A percentile compares a stretch with the other conserved stretches of the same genome.
Evolutionary conservation across 2,888 invertebrate species (phyloP).

Genomic region (Teleogryllus oceanicus): DNA sequence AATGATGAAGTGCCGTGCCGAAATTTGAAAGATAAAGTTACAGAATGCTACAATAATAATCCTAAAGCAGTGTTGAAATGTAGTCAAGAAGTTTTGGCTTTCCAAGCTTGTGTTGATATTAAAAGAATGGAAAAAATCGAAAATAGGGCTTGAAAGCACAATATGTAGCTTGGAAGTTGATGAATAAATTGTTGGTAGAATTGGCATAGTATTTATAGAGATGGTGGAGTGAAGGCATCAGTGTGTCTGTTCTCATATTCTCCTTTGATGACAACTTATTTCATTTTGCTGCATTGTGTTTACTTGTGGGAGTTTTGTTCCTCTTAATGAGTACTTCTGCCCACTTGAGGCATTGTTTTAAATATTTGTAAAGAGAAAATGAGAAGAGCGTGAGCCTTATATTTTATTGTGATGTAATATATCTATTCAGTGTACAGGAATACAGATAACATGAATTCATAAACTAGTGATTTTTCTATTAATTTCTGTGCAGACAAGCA

Average conservation of each 20-base stretch:
- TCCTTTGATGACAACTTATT: neutral
- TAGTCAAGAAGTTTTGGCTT: constrained; percentile 58
- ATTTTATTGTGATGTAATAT: neutral
- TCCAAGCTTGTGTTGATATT: constrained; percentile 59
- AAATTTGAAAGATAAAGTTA: constrained; percentile 54
- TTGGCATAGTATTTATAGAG: neutral
- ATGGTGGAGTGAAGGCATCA: neutral
- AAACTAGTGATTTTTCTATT: too few relatives aligned
- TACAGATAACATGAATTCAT: neutral
- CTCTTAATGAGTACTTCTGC: too few relatives aligned
- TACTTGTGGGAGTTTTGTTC: too few relatives aligned
- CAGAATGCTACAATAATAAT: constrained; percentile 59
- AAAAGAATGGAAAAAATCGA: constrained; percentile 45
- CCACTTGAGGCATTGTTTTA: too few relatives aligned
- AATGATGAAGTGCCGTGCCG: constrained; percentile 52
- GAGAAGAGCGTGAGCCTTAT: neutral
- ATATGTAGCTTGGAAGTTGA: neutral
- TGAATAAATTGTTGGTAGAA: neutral
- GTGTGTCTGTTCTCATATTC: neutral
- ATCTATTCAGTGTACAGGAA: neutral
- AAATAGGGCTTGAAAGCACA: constrained; percentile 22
- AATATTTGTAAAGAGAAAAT: neutral
- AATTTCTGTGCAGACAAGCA: too few relatives aligned
- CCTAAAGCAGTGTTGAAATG: constrained; percentile 59
- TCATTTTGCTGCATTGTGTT: too few relatives aligned